phyloP scores from a whole-genome alignment of 2,888 invertebrate species.

The Agrochola litura region DNA sequence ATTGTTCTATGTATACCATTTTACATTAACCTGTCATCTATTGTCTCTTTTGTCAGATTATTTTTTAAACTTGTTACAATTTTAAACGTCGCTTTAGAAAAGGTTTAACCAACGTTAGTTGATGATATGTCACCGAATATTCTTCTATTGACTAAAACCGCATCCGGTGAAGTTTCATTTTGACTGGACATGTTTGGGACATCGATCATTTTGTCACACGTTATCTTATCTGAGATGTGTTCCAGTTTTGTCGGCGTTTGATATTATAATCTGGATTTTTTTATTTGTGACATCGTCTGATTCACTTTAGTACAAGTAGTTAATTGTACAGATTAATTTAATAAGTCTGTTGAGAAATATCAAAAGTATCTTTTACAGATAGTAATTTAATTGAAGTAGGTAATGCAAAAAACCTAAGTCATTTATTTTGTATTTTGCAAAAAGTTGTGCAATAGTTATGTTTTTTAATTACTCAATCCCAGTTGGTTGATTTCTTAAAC shows the following conservation, averaged over 20 bases:
- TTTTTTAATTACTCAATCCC: conserved; percentile 52
- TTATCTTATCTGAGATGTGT: conserved; percentile 61
- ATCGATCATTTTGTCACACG: conserved; percentile 58
- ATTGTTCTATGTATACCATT: conserved; percentile 12
- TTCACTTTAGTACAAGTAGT: background rate
- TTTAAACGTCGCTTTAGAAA: conserved; percentile 15
- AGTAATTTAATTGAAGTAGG: conserved; percentile 6
- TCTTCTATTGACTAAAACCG: conserved; percentile 35
- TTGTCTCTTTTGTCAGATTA: conserved; percentile 15
- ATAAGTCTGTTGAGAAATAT: background rate
- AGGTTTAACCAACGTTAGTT: background rate
- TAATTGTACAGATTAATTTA: conserved; percentile 1
- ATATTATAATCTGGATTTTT: conserved; percentile 38
- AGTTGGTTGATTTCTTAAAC: conserved; percentile 48
- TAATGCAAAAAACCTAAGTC: background rate
- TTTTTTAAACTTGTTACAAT: conserved; percentile 20
- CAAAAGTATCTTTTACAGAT: background rate
- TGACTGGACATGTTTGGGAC: conserved; percentile 17
- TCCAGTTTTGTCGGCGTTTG: conserved; percentile 38
- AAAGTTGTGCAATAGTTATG: conserved; percentile 45
- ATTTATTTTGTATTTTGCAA: conserved; percentile 28
- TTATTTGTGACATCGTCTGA: conserved; percentile 15
- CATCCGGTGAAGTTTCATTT: conserved; percentile 44
- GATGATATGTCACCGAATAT: conserved; percentile 29
- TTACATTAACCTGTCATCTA: background rate